Evolutionary conservation across 2,888 invertebrate species (phyloP), one percentile per base, ranked within the genome.

Genomic region (Fabriciana adippe): DNA sequence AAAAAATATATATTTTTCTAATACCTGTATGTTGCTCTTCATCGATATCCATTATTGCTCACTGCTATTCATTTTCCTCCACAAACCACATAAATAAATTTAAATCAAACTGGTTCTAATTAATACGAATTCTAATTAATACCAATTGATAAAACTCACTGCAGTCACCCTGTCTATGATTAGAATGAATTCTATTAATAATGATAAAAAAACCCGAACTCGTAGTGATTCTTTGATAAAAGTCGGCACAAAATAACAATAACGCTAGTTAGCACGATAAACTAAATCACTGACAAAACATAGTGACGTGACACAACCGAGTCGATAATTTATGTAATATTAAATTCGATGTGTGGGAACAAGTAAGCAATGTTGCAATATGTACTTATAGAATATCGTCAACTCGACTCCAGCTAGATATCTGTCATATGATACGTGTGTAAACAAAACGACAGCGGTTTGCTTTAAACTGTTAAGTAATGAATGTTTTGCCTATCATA

Each of bases 381-480:
- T 55, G 13, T 31, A 47, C 61, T 51, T 57, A 41, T 64, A 64
- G 65, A 70, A 75, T 75, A 71, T 67, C 66, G 73, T 70, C 74
- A 76, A 78, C 75, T 78, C 76, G 79, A 66, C 64, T 74, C 76
- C 71, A 78, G 74, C 80, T 81, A 83, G 87, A 26, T 26, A 87
- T 87, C 73, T 78, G 83, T 79, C 82, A 84, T 78, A 74, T 80
- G 81, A 84, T 80, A 79, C 67, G 75, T 75, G 74, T 78, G 81
- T 82, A 85, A 84, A 86, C 82, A 86, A 82, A 81, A 72, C 81
- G 76, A 79, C 76, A 77, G 81, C 77, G 76, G 75, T 78, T 68
- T 76, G 75, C 74, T 70, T 71, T 78, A 79, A 41, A 41, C 11
- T 8, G 35, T 41, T 41, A 41, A 2, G 11, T 41, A 41, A 41